Percentiles rank a stretch among this genome's conserved stretches.
Conservation (phyloP, 1,140 invertebrate genomes). For the silkworm (Bombyx mori) region DNA sequence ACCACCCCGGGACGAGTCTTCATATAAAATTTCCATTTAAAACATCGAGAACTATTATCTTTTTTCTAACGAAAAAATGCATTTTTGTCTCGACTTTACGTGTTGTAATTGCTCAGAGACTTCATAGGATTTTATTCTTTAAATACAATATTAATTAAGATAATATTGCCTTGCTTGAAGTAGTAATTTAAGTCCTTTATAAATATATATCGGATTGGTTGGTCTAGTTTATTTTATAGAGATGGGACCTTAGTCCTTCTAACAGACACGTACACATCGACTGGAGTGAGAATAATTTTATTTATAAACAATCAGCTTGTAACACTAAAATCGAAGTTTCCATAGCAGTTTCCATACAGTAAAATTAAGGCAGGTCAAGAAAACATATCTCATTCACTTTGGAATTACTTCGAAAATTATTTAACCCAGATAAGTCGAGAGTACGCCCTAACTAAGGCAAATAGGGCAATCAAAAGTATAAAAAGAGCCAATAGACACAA, state of each 20-base stretch:
- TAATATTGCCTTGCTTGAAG: conserved; percentile 20
- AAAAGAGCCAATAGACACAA: too few species aligned
- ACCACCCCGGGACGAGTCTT: conserved; percentile 36
- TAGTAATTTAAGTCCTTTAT: conserved; percentile 31
- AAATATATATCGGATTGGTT: conserved; percentile 27
- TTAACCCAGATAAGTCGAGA: too few species aligned
- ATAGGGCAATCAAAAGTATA: too few species aligned
- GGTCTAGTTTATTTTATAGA: conserved; percentile 62
- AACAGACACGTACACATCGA: too few species aligned
- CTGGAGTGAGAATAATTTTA: too few species aligned
- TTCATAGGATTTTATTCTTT: conserved; percentile 19
- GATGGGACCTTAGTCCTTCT: conserved; percentile 24
- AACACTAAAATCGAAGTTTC: too few species aligned
- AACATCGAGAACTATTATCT: conserved; percentile 60
- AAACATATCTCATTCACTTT: too few species aligned
- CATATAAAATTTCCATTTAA: conserved; percentile 69
- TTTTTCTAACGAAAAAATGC: conserved; percentile 66
- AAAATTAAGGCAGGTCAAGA: too few species aligned
- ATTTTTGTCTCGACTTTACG: conserved; percentile 14
- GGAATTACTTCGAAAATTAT: too few species aligned
- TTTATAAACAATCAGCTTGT: too few species aligned
- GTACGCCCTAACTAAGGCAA: too few species aligned
- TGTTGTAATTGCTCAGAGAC: conserved; percentile 21
- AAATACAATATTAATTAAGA: conserved; percentile 19
- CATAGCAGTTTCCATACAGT: too few species aligned